phyloP scores from a whole-genome alignment of 53 echinoderm and acorn worm genomes.

The Paelopatides confundens region DNA sequence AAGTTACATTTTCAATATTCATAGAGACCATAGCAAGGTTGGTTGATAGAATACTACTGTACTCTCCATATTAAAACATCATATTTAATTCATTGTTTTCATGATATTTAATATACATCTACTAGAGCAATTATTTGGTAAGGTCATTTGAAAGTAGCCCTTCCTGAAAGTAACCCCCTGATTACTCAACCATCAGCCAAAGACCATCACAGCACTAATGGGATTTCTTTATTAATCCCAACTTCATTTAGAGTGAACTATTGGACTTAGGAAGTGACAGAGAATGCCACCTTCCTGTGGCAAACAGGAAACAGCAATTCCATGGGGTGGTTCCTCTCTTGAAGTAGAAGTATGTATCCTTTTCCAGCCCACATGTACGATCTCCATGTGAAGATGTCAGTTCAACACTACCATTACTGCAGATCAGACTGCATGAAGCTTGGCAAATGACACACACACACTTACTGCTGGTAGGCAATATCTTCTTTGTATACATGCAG shows the following conservation, averaged over 20 bases:
- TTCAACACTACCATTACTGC: not conserved
- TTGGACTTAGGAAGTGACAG: conserved; percentile 30
- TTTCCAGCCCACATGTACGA: not conserved
- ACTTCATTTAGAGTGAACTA: not conserved
- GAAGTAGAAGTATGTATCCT: not conserved
- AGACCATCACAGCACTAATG: not conserved
- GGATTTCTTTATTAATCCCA: conserved; percentile 8
- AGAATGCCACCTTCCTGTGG: conserved; percentile 14
- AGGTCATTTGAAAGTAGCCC: no score
- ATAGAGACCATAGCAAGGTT: no score
- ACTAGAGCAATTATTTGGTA: no score
- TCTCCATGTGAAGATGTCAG: conserved; percentile 2
- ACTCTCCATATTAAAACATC: no score
- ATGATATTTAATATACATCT: no score
- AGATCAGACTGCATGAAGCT: not conserved
- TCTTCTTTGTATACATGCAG: no score
- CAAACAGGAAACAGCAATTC: conserved; percentile 45
- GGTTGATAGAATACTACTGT: no score
- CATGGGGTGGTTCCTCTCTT: conserved; percentile 34
- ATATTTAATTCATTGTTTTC: no score
- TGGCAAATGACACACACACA: not conserved
- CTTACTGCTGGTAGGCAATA: not conserved
- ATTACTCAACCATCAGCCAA: not conserved
- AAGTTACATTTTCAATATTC: no score
- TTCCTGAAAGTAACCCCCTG: no score